Evolutionary conservation across 2,888 invertebrate species (phyloP), one percentile per base, ranked within the genome.

Genomic region (Plemyria rubiginata): DNA sequence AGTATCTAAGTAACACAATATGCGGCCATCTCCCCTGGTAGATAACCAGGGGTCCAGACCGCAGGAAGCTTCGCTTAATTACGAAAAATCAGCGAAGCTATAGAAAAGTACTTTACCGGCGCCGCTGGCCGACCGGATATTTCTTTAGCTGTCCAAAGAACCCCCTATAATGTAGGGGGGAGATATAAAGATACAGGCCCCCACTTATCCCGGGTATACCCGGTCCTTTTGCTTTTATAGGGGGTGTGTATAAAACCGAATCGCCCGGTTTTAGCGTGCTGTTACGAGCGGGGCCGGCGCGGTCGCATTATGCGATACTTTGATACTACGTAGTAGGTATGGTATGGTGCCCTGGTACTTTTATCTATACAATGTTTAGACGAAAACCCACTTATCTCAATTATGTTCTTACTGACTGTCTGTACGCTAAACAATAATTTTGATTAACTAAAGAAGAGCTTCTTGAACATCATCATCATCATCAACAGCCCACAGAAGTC

Each of bases 201-300:
- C 91, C 92, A 89, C 89, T 90, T 92, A 91, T 90, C 90, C 90
- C 88, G 82, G 87, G 88, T 87, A 85, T 87, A 88, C 64, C 88
- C 90, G 89, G 90, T 90, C 92, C 91, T 92, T 92, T 92, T 92
- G 90, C 91, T 92, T 92, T 92, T 92, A 92, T 91, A 88, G 91
- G 90, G 92, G 92, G 92, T 92, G 92, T 92, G 90, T 92, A 92
- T 92, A 91, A 92, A 91, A 91, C 92, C 87, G 89, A 91, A 92
- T 91, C 90, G 91, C 90, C 88, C 86, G 89, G 91, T 90, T 92
- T 92, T 92, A 92, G 91, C 91, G 88, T 84, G 88, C 90, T 90
- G 86, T 92, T 92, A 92, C 91, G 90, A 90, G 84, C 90, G 88
- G 82, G 82, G 82, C 88, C 88, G 87, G 84, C 81, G 83, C 81